phyloP scores from a whole-genome alignment of 2,888 invertebrate genomes.

The Himalopsyche japonica region DNA sequence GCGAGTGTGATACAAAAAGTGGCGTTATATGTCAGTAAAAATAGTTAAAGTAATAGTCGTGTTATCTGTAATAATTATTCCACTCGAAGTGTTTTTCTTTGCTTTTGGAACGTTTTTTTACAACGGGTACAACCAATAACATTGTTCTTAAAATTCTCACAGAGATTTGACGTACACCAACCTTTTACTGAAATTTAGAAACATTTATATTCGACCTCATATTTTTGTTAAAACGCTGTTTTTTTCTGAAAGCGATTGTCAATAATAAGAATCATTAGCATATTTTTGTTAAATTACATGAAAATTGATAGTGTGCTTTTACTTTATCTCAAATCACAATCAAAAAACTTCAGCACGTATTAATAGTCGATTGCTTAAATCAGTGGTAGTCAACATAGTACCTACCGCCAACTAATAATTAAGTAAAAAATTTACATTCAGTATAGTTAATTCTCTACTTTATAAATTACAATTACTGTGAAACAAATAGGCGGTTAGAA shows the following conservation, averaged over 20 bases:
- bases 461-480: too few relatives aligned
- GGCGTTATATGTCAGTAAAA: neutral
- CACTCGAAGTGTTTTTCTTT: neutral
- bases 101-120: neutral
- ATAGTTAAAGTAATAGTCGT: neutral
- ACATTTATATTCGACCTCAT: neutral
- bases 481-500: too few relatives aligned
- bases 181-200: neutral
- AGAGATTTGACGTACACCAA: neutral
- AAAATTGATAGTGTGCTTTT: neutral
- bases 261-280: neutral
- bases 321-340: neutral
- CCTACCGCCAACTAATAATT: too few relatives aligned
- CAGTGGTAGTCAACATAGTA: too few relatives aligned
- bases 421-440: too few relatives aligned
- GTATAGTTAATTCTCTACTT: too few relatives aligned
- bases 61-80: neutral
- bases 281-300: neutral
- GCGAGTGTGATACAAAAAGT: neutral
- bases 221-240: neutral
- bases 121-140: neutral
- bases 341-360: too few relatives aligned
- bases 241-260: neutral
- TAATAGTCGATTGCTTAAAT: too few relatives aligned
- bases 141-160: neutral